A percentile compares a stretch with the other conserved stretches of the same genome.
Evolutionary conservation across 2,888 invertebrate species (phyloP).

Genomic region (Chrysotoxum bicinctum): DNA sequence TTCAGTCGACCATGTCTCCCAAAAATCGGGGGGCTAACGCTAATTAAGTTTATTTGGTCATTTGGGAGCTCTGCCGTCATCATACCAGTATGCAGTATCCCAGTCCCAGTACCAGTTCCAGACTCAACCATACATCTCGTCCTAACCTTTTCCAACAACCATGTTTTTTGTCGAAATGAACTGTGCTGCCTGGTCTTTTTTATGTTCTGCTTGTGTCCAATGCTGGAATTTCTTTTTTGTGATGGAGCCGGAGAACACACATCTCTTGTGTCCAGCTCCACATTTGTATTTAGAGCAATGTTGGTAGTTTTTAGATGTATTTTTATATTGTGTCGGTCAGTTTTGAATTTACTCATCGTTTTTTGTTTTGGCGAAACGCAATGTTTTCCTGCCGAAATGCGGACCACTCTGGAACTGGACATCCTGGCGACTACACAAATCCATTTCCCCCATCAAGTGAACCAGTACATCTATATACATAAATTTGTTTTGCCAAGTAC

Average conservation of each 20-base stretch:
- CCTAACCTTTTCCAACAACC: conserved; percentile 8
- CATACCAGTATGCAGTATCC: background rate
- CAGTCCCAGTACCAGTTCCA: background rate
- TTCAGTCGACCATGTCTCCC: conserved; percentile 57
- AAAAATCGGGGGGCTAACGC: conserved; percentile 67
- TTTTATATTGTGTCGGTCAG: conserved; percentile 67
- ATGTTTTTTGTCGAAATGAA: conserved; percentile 52
- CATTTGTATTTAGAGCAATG: conserved; percentile 59
- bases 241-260: conserved; percentile 6
- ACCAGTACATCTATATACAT: conserved; percentile 33
- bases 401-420: conserved; percentile 41
- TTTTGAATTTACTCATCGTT: conserved; percentile 44
- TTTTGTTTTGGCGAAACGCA: conserved; percentile 47
- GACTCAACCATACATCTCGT: conserved; percentile 6
- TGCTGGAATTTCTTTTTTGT: conserved; percentile 28
- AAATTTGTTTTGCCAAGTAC: conserved; percentile 64
- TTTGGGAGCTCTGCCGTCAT: conserved; percentile 49
- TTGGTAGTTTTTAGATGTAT: conserved; percentile 62
- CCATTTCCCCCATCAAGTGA: conserved; percentile 48
- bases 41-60: conserved; percentile 71
- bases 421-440: conserved; percentile 71
- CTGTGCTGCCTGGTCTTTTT: conserved; percentile 32
- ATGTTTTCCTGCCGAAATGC: conserved; percentile 49
- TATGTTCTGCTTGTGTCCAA: conserved; percentile 43
- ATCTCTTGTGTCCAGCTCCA: conserved; percentile 1